Base-by-base conservation (phyloP, 2,888 invertebrate genomes). In the Steinernema scapterisci region DNA sequence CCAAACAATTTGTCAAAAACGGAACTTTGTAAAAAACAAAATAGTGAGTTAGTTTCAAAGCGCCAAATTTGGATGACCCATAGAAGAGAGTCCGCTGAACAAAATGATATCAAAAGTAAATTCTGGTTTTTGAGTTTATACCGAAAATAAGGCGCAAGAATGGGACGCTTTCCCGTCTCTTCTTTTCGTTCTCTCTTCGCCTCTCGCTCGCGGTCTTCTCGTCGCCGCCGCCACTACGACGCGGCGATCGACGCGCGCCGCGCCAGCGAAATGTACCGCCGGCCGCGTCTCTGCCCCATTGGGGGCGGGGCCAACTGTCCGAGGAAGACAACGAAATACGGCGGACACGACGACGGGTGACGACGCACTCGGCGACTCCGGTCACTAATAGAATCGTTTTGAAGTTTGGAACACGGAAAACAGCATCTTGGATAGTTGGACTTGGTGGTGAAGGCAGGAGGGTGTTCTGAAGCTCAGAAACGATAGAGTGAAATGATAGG, bases 281-380 rank as follows among this genome's bases (percentile, higher is more conserved):
- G 63, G 38, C 38, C 38, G 38, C 38, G 38, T 38, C 38, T 38
- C 38, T 38, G 38, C 38, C 38, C 31, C 63, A 63, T 31, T 25
- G 63, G 63, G 63, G 63, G 63, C 63, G 63, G 63, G 11, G 63
- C 63, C 31, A 25, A 63, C 38, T 38, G 63, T 27, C 63, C 31
- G 16, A 38, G 63, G 63, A 27, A 63, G 63, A 63, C 63, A 63
- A 63, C 63, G 63, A 63, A 27, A 63, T 63, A 21, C 52, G 52
- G 19, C 63, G 63, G 63, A 31, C 52, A 52, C 63, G 31, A 63
- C 63, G 25, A 48, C 48, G 31, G 63, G 38, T 38, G 38, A 38
- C 63, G 38, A 63, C 63, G 63, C 63, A 63, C 63, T 63, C 27
- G 63, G 27, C 63, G 63, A 63, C 63, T 63, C 63, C 63, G 63